Base-by-base conservation (phyloP, 2,888 invertebrate genomes). In the Bibio marci region DNA sequence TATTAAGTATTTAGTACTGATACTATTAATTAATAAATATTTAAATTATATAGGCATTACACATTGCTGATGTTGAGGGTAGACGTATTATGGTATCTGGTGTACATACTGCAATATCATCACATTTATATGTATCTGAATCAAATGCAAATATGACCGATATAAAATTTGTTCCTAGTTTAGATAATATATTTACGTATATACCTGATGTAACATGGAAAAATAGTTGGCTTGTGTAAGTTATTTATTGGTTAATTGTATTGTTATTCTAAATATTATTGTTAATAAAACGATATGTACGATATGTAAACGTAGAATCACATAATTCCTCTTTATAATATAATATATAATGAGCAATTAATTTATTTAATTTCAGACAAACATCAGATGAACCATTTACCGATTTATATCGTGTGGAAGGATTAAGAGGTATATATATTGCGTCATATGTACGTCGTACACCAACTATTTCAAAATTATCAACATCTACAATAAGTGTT, bases 321-420 rank as follows among this genome's bases (percentile, higher is more conserved):
- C 12, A 4, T 13, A 15, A 26, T 33, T 12, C 11, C 5, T 17
- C 11, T n/a, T n/a, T n/a, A n/a, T n/a, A n/a, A n/a, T n/a, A n/a
- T n/a, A n/a, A n/a, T n/a, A n/a, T n/a, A n/a, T n/a, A n/a, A n/a
- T n/a, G n/a, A n/a, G n/a, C n/a, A n/a, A n/a, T n/a, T n/a, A n/a
- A 14, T 25, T 19, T 30, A 15, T 35, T 35, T 39, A 17, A n/a
- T n/a, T 40, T 30, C 56, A 86, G 86, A 51, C 79, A 79, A 45
- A 73, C 80, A 6, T 71, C 78, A 0, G 80, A 82, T 45, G 81
- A 85, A 46, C 67, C 82, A 0, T 90, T 91, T 63, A 81, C 83
- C 3, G 91, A 91, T 55, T 62, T 91, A 2, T 86, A 90, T 58
- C 80, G 80, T 52, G 83, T 92, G 1, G 80, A 83, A 56, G 90